Evolutionary conservation across 2,888 invertebrate genomes (phyloP), one percentile per base, ranked within the genome.

Genomic region (Sceliomorpha sp.): DNA sequence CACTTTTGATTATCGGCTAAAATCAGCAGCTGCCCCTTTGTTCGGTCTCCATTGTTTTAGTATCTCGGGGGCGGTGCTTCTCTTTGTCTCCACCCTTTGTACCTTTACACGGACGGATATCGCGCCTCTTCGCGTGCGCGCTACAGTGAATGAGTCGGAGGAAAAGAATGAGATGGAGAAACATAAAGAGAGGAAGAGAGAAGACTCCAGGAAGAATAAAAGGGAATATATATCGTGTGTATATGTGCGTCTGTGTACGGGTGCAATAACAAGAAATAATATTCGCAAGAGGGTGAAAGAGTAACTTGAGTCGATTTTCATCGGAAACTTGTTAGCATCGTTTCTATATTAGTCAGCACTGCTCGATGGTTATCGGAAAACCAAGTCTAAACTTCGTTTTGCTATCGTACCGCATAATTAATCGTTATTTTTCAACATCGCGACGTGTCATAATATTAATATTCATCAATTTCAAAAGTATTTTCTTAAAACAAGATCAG

Each of bases 1-100:
- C 73, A 79, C 69, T 77, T 77, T 76, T 75, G 80, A 81, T 80
- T 77, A 80, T 81, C 77, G 75, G 77, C 44, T 79, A 77, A 78
- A 83, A 84, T 82, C 81, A 80, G 69, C 79, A 83, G 80, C 75
- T 79, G 75, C 75, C 72, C 74, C 74, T 81, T 87, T 86, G 85
- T 86, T 77, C 68, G 70, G 51, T 79, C 81, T 70, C 86, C 87
- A 87, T 87, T 87, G 87, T 87, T 86, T 85, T 75, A 87, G 79
- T 81, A 86, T 84, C 83, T 83, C 79, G 47, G 83, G 86, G 87
- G 87, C 87, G 87, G 87, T 74, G 87, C 87, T 85, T 87, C 87
- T 81, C 79, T 81, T 87, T 87, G 87, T 86, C 83, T 83, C 86
- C 87, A 85, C 87, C 87, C 87, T 86, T 87, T 86, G 83, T 86